Base-by-base conservation (phyloP, 2,888 invertebrate species). In the Sminthurides aquaticus region DNA sequence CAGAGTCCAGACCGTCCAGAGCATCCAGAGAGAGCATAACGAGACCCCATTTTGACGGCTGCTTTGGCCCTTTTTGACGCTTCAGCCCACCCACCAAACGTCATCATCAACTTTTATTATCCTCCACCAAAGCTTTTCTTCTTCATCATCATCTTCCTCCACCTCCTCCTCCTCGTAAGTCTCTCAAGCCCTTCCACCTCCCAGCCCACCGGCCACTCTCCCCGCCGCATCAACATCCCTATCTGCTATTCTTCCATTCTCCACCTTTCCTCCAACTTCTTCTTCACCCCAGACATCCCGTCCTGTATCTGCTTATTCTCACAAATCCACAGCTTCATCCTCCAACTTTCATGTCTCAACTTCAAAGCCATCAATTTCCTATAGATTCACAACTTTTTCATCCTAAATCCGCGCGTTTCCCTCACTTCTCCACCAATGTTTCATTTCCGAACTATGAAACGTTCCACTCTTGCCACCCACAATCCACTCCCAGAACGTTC, bases 81-180 rank as follows among this genome's bases (percentile, higher is more conserved):
- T 43, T 61, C 29, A 28, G 65, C 49, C 65, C 65, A 65, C 65
- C 65, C 65, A 65, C 57, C 60, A 61, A 61, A 65, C 61, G 60
- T 65, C 65, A 65, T 65, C 65, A 65, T 65, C 60, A 61, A 61
- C 61, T 65, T 65, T 62, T 64, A 64, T 64, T 63, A 64, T 59
- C 58, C 52, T 57, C 3, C 18, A 18, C 20, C 11, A 15, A 20
- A 22, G 52, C 52, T 22, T 20, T 20, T 8, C 8, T 20, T 52
- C 5, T 22, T 20, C 52, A 20, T 15, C 52, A 15, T 52, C 22
- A 15, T 52, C 20, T 20, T 5, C 18, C 5, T 20, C 15, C 20
- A 20, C 52, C 52, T 22, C 22, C 22, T 18, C 22, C 52, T 15
- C 52, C 5, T 43, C 8, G 8, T 11, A 11, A 43, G 8, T 43